Evolutionary conservation across 2,113 vertebrate species (phyloP).

Genomic region (Leptobrachium leishanense): DNA sequence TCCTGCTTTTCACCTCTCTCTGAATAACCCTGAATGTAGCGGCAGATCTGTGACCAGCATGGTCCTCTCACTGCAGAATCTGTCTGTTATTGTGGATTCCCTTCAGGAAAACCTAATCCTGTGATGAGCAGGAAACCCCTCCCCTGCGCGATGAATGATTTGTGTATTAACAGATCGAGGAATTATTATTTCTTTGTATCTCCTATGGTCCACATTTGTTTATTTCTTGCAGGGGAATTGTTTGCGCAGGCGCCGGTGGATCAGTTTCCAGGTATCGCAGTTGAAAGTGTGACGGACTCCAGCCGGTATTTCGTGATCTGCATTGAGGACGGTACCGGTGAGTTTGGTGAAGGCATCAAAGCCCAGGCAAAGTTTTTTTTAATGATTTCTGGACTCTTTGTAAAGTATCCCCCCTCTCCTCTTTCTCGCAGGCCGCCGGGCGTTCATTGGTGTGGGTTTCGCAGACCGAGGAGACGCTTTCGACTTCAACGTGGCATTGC

Average conservation of each 20-base stretch:
- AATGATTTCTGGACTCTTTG: not conserved
- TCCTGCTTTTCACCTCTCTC: too few species aligned
- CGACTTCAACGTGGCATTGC: constrained; percentile 94
- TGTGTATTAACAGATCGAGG: too few species aligned
- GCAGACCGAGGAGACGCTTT: constrained; percentile 92
- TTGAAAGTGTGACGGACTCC: constrained; percentile 89
- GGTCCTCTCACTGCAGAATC: too few species aligned
- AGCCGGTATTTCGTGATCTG: constrained; percentile 93
- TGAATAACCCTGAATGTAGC: too few species aligned
- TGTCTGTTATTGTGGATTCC: too few species aligned
- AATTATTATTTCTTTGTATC: too few species aligned
- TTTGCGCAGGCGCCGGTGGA: constrained; percentile 92
- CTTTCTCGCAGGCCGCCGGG: constrained; percentile 77
- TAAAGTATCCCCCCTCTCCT: not conserved
- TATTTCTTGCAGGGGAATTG: constrained; percentile 79
- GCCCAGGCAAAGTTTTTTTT: not conserved
- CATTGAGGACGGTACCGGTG: constrained; percentile 87
- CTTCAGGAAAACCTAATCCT: too few species aligned
- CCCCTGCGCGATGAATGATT: too few species aligned
- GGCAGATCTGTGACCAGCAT: too few species aligned
- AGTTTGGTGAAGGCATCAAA: not conserved
- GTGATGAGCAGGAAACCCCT: too few species aligned
- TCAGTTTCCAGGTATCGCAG: constrained; percentile 82
- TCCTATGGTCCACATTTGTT: too few species aligned
- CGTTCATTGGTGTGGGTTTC: constrained; percentile 92